phyloP scores from a whole-genome alignment of 64 coral and sea anemone species.

The Hydrozoanthus tunicans region DNA sequence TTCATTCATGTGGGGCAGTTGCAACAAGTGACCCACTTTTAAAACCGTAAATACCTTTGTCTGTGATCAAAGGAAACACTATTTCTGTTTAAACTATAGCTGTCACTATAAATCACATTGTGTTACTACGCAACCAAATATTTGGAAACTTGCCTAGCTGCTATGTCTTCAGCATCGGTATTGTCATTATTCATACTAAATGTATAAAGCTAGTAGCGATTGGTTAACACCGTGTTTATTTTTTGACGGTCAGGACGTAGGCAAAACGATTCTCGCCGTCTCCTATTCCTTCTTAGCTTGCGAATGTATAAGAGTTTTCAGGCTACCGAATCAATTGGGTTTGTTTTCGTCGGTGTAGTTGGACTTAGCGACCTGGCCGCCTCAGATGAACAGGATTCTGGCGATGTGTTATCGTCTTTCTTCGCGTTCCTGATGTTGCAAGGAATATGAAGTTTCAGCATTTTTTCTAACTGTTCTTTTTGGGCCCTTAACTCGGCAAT shows the following conservation, averaged over 20 bases:
- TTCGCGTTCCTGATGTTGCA: constrained; percentile 13
- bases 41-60: background rate
- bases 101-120: too few species aligned
- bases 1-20: background rate
- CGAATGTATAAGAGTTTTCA: background rate
- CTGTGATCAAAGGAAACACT: background rate
- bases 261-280: background rate
- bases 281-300: background rate
- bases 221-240: background rate
- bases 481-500: constrained; percentile 10
- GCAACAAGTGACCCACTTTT: background rate
- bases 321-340: constrained; percentile 36
- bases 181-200: too few species aligned
- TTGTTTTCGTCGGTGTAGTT: constrained; percentile 46
- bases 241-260: background rate
- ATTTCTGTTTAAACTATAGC: background rate
- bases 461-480: constrained; percentile 47
- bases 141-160: too few species aligned
- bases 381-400: constrained; percentile 45
- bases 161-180: too few species aligned
- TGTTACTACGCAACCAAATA: too few species aligned
- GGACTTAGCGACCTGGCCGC: constrained; percentile 29
- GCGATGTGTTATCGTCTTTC: background rate
- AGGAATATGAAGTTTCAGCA: constrained; percentile 30
- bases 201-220: too few species aligned